Base-by-base conservation (phyloP, 1,140 invertebrate species). In the Drosophila simulans region DNA sequence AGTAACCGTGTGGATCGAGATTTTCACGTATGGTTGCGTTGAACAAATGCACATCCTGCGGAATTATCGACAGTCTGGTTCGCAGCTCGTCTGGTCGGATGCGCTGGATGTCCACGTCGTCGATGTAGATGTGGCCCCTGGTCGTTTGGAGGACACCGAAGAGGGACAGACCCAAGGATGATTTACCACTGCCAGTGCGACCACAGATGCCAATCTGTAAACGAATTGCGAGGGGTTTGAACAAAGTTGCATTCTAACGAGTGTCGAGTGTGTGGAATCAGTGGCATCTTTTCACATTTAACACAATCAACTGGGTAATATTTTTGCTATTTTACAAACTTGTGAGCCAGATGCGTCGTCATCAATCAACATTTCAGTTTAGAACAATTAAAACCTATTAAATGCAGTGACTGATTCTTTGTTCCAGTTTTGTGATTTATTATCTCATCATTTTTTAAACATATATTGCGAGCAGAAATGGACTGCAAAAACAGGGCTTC, bases 41-140 rank as follows among this genome's bases (percentile, higher is more conserved):
- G 93, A 99, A 99, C 71, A 99, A 93, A 91, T 98, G 97, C 35
- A 97, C 97, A 93, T 92, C 95, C 93, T 99, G 98, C 10, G 98
- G 98, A 86, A 99, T 97, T 68, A 98, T 95, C 27, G 97, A 97
- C 65, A 99, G 92, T 48, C 96, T 94, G 22, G 96, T 96, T 75
- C 97, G 92, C n/a, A 97, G 91, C 59, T 94, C 93, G 54, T 95
- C 93, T 25, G 97, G 92, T 22, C 96, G 96, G 25, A 97, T 94
- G 42, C 92, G 91, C 11, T 93, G 90, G 39, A 96, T 93, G 81
- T 96, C 94, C 25, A 95, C 91, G 10, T 94, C 95, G 86, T 97
- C 96, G 51, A 97, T 94, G 20, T 94, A 82, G 55, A 97, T 95
- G 11, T 92, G 93, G n/a, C 96, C 96, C 59, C 93, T 93, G 55